Percentiles rank a stretch among this genome's conserved stretches.
phyloP scores from a whole-genome alignment of 2,113 vertebrate genomes.

The Odobenus rosmarus region DNA sequence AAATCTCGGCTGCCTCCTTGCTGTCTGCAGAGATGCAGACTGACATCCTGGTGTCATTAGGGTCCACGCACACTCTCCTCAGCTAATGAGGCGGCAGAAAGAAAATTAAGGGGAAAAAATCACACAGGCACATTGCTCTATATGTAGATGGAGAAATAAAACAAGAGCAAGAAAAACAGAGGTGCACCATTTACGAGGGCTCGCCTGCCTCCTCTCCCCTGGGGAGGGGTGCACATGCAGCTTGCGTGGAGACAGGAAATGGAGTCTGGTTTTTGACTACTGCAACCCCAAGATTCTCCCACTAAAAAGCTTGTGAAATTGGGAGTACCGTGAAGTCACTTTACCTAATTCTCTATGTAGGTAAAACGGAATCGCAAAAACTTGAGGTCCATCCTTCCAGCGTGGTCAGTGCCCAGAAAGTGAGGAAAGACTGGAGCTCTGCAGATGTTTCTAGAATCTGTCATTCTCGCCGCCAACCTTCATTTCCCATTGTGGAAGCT shows the following conservation, averaged over 20 bases:
- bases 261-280: conserved; percentile 12
- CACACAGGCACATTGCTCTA: conserved; percentile 67
- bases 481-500: neutral
- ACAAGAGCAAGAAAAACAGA: conserved; percentile 4
- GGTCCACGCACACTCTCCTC: conserved; percentile 34
- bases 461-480: rapidly evolving
- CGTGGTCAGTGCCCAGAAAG: rapidly evolving
- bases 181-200: rapidly evolving
- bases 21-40: conserved; percentile 61
- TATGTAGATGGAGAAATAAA: conserved; percentile 65
- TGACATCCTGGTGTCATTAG: conserved; percentile 74
- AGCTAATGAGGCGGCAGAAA: conserved; percentile 82
- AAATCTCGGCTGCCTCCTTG: conserved; percentile 53
- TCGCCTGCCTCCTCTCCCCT: neutral
- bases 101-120: conserved; percentile 77
- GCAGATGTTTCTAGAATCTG: neutral
- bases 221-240: rapidly evolving
- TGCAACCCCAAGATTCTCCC: neutral
- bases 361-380: rapidly evolving
- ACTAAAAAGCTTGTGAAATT: rapidly evolving
- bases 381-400: rapidly evolving
- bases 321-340: neutral
- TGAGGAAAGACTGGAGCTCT: neutral
- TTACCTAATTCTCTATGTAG: neutral
- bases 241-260: neutral